Evolutionary conservation across 1,140 invertebrate species (phyloP), one percentile per base, ranked within the genome.

Genomic region (Drosophila willistoni): DNA sequence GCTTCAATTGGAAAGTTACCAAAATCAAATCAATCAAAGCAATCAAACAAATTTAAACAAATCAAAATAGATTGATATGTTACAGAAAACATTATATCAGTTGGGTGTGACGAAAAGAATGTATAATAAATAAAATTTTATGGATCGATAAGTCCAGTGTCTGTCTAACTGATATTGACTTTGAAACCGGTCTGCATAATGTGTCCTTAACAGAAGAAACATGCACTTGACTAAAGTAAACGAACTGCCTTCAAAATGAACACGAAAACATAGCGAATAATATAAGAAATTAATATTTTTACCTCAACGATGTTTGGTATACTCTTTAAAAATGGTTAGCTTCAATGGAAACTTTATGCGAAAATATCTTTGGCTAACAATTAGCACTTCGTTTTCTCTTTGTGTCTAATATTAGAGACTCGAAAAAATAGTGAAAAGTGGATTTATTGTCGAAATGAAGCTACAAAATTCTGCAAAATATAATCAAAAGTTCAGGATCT

Each of bases 211-310:
- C 65, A 73, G 71, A 66, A 71, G 73, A 77, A 47, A 89, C 76
- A 77, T 89, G 83, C 83, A 87, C 83, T 87, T 87, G 83, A 83
- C 83, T 60, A 47, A 72, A 89, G 84, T 69, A 77, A 84, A 84
- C 64, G 81, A 84, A 84, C 77, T 83, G 81, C 83, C 83, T 83
- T 89, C 83, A 74, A 77, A 73, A 44, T 51, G 33, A 54, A 60
- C 25, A 47, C 44, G 29, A 29, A 47, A 64, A 57, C 54, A 68
- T 7, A 19, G 7, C 68, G 42, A 68, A 13, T 29, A 42, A 67
- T 10, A 44, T 10, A 12, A 51, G 39, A 68, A 44, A 71, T 14
- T 10, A 4, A 7, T 51, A 12, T 17, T 51, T 51, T 51, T 4
- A 51, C 10, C 9, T 3, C 12, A 6, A 22, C 44, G 3, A 22